Percentiles rank a stretch among this genome's conserved stretches.
Conservation (phyloP, 2,888 invertebrate genomes). For the Rhagonycha fulva region DNA sequence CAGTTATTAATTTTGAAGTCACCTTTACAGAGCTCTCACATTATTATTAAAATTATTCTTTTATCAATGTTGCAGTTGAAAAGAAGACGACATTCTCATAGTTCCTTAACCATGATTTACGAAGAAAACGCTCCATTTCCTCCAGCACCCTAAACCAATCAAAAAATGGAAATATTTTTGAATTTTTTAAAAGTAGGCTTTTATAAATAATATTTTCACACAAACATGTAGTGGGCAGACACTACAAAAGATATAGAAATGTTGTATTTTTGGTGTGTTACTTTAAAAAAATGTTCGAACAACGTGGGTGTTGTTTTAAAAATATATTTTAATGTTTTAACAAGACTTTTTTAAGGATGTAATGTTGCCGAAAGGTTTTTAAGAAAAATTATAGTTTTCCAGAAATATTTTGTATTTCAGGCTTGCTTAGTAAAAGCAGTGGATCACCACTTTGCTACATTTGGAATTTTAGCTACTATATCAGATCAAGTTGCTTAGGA, state of each 20-base stretch:
- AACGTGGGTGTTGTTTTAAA: neutral
- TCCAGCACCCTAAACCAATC: conserved; percentile 52
- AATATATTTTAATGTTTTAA: neutral
- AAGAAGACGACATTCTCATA: conserved; percentile 58
- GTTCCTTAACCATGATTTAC: conserved; percentile 67
- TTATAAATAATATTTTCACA: neutral
- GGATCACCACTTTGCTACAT: neutral
- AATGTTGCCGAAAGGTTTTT: neutral
- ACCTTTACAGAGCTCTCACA: too few relatives aligned
- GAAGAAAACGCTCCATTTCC: conserved; percentile 73
- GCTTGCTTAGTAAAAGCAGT: neutral
- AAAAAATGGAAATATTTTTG: neutral
- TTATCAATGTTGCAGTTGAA: conserved; percentile 45
- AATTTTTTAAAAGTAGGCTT: neutral
- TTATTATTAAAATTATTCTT: neutral
- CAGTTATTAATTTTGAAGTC: too few relatives aligned
- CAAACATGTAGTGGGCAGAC: neutral
- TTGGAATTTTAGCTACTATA: neutral
- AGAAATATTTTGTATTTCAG: too few relatives aligned
- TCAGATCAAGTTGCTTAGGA: too few relatives aligned
- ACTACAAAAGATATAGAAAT: neutral
- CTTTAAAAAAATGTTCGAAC: neutral
- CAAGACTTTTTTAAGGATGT: neutral
- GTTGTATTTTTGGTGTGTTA: conserved; percentile 15
- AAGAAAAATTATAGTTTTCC: too few relatives aligned